A percentile compares a stretch with the other conserved stretches of the same genome.
These are phyloP conservation scores for Drosophila sturtevanti DNA, from an alignment of 1,140 invertebrate species.

Conservation along the genomic window DNA sequence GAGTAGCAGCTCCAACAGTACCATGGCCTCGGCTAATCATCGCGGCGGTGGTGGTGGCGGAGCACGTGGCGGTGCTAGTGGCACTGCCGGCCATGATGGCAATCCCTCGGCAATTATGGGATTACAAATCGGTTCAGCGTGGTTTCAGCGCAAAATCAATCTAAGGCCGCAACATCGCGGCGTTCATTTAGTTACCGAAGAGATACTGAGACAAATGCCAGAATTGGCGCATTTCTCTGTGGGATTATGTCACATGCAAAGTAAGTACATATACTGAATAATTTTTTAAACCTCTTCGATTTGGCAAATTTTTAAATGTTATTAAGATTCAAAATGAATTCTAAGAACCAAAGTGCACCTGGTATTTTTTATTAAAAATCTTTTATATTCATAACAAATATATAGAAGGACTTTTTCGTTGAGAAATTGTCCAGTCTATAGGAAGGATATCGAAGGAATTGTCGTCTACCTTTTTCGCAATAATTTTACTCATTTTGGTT, in stretches of 20 bases:
- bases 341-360: too few species aligned
- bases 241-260: slow-evolving; percentile 97
- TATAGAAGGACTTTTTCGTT: too few species aligned
- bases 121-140: slow-evolving; percentile 95
- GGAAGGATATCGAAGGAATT: slow-evolving; percentile 18
- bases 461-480: neutral
- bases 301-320: too few species aligned
- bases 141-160: slow-evolving; percentile 98
- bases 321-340: too few species aligned
- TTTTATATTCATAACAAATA: too few species aligned
- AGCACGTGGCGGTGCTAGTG: slow-evolving; percentile 83
- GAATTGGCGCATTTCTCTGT: slow-evolving; percentile 96
- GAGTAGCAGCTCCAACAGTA: slow-evolving; percentile 82
- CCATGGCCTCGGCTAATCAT: slow-evolving; percentile 82
- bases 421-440: neutral
- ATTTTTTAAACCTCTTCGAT: neutral
- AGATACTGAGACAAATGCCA: slow-evolving; percentile 95
- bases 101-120: slow-evolving; percentile 59
- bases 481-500: slow-evolving; percentile 9
- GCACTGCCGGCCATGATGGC: slow-evolving; percentile 85
- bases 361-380: too few species aligned
- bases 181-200: slow-evolving; percentile 97
- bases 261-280: too few species aligned
- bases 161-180: slow-evolving; percentile 96
- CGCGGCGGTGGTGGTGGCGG: slow-evolving; percentile 84